Percentiles rank a stretch among this genome's conserved stretches.
These are phyloP conservation scores for Penelope pileata DNA, from an alignment of 2,113 vertebrate genomes.

Conservation along the genomic window DNA sequence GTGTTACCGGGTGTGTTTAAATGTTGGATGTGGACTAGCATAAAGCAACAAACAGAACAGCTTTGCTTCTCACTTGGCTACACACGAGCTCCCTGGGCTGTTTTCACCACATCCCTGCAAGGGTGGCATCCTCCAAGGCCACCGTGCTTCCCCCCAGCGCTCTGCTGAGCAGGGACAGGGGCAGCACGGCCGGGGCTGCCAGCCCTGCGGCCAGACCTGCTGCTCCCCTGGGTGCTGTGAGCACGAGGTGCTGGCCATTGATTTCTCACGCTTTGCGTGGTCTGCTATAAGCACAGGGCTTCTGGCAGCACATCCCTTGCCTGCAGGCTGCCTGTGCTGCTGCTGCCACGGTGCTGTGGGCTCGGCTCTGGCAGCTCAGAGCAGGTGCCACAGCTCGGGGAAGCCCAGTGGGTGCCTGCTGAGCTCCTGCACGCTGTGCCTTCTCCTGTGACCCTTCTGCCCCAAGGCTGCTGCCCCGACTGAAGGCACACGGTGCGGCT, in stretches of 20 bases:
- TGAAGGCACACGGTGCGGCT: not conserved
- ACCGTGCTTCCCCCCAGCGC: not conserved
- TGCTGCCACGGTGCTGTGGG: not conserved
- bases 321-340: no score
- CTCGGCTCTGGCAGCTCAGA: not conserved
- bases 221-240: not conserved
- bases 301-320: no score
- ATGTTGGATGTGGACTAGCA: not conserved
- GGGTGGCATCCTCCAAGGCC: not conserved
- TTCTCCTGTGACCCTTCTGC: no score
- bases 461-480: no score
- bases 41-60: not conserved
- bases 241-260: fast-evolving
- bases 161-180: not conserved
- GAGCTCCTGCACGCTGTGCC: not conserved
- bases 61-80: not conserved
- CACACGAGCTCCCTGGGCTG: not conserved
- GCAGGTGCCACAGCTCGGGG: not conserved
- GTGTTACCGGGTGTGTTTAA: not conserved
- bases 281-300: not conserved
- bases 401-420: not conserved
- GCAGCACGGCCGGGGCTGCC: no score
- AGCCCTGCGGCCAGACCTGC: no score
- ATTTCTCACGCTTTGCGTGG: not conserved
- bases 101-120: fast-evolving